Percentiles rank a stretch among this genome's conserved stretches.
Conservation (phyloP, 1,140 invertebrate species). For the Glossosoma conforme region DNA sequence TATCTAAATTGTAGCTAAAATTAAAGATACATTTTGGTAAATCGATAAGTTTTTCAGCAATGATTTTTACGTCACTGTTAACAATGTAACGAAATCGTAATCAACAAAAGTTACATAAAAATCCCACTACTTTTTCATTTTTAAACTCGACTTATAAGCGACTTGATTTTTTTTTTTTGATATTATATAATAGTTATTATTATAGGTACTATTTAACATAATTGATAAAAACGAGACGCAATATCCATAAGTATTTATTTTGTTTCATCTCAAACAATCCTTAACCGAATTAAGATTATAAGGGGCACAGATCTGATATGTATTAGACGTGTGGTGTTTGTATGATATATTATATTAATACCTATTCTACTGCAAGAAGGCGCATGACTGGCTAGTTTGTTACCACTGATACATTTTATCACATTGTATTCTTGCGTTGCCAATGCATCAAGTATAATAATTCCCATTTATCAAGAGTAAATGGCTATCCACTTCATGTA, state of each 20-base stretch:
- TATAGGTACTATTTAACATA: constrained; percentile 30
- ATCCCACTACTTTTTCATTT: background rate
- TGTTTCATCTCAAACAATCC: constrained; percentile 42
- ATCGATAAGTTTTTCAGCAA: no score
- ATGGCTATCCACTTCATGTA: no score
- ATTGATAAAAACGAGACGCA: constrained; percentile 32
- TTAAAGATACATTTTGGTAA: no score
- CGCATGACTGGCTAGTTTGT: constrained; percentile 40
- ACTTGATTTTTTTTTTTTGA: no score
- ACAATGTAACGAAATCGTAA: no score
- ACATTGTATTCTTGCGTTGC: constrained; percentile 41
- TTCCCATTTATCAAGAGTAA: constrained; percentile 1
- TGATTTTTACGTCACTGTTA: no score
- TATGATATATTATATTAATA: constrained; percentile 43
- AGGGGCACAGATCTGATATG: constrained; percentile 57
- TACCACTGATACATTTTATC: constrained; percentile 47
- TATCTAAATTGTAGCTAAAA: no score
- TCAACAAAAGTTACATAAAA: background rate
- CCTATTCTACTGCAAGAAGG: constrained; percentile 40
- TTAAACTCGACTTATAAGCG: background rate
- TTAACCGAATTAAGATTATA: constrained; percentile 35
- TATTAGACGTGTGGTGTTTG: constrained; percentile 53
- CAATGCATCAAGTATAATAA: constrained; percentile 36
- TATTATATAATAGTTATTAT: no score
- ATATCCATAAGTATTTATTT: constrained; percentile 41